phyloP scores from a whole-genome alignment of 2,888 invertebrate genomes.

The Eupithecia centaureata region DNA sequence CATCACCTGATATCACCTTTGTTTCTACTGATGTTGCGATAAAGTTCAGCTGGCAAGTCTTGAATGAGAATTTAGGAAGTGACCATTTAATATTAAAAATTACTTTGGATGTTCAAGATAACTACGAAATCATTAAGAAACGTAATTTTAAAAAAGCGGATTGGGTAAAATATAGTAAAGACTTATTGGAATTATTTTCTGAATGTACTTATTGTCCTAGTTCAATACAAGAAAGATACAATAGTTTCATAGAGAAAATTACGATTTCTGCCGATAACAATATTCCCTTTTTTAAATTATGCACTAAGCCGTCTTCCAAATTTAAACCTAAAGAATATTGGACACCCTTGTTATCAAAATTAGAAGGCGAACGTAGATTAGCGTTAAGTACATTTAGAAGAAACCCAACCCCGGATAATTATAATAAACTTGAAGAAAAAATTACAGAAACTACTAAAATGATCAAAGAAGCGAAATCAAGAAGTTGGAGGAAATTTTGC shows the following conservation, averaged over 20 bases:
- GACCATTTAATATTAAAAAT: not conserved
- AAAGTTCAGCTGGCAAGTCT: not conserved
- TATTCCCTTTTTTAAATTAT: not conserved
- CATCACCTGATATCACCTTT: not conserved
- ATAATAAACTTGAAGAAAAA: too few species aligned
- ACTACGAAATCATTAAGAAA: not conserved
- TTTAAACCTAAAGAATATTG: too few species aligned
- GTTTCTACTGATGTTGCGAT: not conserved
- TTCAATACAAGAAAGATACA: not conserved
- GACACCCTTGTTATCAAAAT: too few species aligned
- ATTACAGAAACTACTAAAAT: too few species aligned
- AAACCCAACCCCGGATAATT: too few species aligned
- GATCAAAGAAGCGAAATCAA: too few species aligned
- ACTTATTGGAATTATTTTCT: not conserved
- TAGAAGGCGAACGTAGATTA: too few species aligned
- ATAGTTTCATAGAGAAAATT: not conserved
- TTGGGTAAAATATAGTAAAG: not conserved
- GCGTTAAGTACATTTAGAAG: too few species aligned
- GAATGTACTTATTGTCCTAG: not conserved
- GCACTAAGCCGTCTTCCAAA: too few species aligned
- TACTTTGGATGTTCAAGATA: not conserved
- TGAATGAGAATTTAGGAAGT: not conserved
- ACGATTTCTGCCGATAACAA: not conserved
- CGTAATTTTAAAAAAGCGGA: not conserved
- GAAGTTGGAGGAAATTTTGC: too few species aligned